phyloP scores from a whole-genome alignment of 2,797 vertebrate genomes.

The Molossus molossus region DNA sequence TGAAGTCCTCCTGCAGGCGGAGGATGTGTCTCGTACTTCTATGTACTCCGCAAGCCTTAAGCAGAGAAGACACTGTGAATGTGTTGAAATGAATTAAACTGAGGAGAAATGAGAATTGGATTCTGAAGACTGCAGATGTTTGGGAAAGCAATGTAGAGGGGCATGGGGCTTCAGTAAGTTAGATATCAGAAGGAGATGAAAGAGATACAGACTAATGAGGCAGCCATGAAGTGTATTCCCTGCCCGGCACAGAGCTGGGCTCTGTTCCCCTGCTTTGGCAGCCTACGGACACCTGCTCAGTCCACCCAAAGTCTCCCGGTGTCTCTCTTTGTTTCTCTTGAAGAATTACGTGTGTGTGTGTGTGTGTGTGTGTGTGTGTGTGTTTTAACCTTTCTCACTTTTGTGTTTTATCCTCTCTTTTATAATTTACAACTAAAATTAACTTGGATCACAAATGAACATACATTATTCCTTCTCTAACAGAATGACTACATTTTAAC shows the following conservation, averaged over 20 bases:
- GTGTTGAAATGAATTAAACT: not conserved
- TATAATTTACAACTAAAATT: not conserved
- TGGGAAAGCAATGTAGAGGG: not conserved
- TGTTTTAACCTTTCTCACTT: not conserved
- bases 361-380: no score
- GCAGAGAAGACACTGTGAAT: not conserved
- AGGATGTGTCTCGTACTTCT: not conserved
- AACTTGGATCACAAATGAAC: conserved; percentile 18
- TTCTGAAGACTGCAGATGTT: conserved; percentile 14
- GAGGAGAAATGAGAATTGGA: not conserved
- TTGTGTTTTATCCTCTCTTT: not conserved
- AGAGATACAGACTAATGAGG: not conserved
- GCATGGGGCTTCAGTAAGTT: not conserved
- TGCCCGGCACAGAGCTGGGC: not conserved
- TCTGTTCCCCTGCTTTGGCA: not conserved
- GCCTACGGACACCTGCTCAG: not conserved
- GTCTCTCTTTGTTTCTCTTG: not conserved
- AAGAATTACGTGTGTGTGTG: not conserved
- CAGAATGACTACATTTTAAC: conserved; percentile 36
- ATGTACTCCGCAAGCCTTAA: not conserved
- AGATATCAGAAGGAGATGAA: not conserved
- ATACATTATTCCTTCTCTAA: not conserved
- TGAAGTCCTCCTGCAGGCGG: not conserved
- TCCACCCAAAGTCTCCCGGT: not conserved
- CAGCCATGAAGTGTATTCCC: not conserved